Evolutionary conservation across 2,113 vertebrate species (phyloP), one percentile per base, ranked within the genome.

Genomic region (Rhadina sibilatrix): DNA sequence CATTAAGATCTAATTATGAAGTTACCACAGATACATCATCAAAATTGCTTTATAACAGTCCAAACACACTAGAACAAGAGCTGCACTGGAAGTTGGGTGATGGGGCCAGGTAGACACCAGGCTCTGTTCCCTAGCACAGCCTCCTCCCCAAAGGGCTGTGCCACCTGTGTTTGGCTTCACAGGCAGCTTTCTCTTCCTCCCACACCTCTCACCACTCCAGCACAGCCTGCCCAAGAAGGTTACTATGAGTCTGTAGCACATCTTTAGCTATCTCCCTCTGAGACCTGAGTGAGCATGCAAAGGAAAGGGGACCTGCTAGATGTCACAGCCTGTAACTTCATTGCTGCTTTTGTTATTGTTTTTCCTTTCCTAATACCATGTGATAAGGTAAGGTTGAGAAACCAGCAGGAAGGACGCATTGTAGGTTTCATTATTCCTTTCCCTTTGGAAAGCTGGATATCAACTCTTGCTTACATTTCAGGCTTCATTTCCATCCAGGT

Each of bases 131-230:
- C n/a, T 44, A 31, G 44, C 20, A 7, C 18, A 23, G 18, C 38
- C 81, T 47, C 23, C 12, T 61, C 18, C 15, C 21, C 31, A 8
- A 3, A 2, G 40, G 69, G 15, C n/a, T 53, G 19, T 24, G 28
- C 10, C 1, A 0, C 37, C 42, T 1, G 1, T 30, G 49, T 49
- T 44, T 0, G 1, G 19, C 24, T 42, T 22, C 23, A 30, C 22
- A 22, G 47, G 47, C 42, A 50, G 57, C 22, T 44, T 80, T 83
- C 22, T 47, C 33, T 75, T 24, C 40, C 61, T 87, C 61, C 22
- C 2, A n/a, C 15, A 3, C 17, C 38, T 65, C 44, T 50, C 38
- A 15, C 14, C 1, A 1, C 1, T 3, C 46, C 42, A 40, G 38
- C 44, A 21, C 31, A 53, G 50, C 42, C 69, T 49, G 28, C 50